A percentile compares a stretch with the other conserved stretches of the same genome.
Conservation (phyloP, 2,113 vertebrate genomes). For the Oostethus manadensis region DNA sequence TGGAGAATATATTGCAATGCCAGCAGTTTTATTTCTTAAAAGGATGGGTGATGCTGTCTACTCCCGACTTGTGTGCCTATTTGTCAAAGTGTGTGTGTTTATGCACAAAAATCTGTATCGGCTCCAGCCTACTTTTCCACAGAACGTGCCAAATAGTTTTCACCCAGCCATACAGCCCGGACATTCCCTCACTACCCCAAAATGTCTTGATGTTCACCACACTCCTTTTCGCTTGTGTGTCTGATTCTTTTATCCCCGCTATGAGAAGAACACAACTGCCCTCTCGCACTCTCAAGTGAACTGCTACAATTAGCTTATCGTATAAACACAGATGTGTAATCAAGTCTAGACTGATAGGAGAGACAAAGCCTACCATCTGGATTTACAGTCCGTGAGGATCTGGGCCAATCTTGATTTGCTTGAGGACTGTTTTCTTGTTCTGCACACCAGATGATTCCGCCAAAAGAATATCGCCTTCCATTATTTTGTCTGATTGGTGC, state of each 20-base stretch:
- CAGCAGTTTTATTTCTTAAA: slow-evolving; percentile 62
- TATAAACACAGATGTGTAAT: slow-evolving; percentile 56
- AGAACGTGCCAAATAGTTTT: slow-evolving; percentile 47
- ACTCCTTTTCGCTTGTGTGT: slow-evolving; percentile 36
- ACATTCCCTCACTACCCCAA: slow-evolving; percentile 8
- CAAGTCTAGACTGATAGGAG: slow-evolving; percentile 49
- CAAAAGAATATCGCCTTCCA: slow-evolving; percentile 27
- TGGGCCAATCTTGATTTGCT: slow-evolving; percentile 21
- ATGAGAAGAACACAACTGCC: slow-evolving; percentile 38
- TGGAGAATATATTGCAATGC: slow-evolving; percentile 48
- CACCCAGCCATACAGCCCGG: slow-evolving; percentile 23
- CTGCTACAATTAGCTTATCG: slow-evolving; percentile 60
- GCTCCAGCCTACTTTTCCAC: slow-evolving; percentile 56
- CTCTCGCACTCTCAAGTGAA: slow-evolving; percentile 43
- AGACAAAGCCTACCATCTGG: slow-evolving; percentile 55
- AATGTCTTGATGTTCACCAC: slow-evolving; percentile 48
- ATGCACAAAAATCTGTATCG: slow-evolving; percentile 19
- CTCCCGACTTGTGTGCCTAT: slow-evolving; percentile 17
- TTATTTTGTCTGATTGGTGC: slow-evolving; percentile 33
- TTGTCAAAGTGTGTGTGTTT: slow-evolving; percentile 30
- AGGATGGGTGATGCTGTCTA: slow-evolving; percentile 44
- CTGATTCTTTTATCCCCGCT: slow-evolving; percentile 25
- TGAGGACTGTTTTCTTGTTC: slow-evolving; percentile 14
- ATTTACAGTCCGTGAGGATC: slow-evolving; percentile 10
- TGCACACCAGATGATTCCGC: slow-evolving; percentile 37